Evolutionary conservation across 1,140 invertebrate species (phyloP), one percentile per base, ranked within the genome.

Genomic region (Procambarus clarkii): DNA sequence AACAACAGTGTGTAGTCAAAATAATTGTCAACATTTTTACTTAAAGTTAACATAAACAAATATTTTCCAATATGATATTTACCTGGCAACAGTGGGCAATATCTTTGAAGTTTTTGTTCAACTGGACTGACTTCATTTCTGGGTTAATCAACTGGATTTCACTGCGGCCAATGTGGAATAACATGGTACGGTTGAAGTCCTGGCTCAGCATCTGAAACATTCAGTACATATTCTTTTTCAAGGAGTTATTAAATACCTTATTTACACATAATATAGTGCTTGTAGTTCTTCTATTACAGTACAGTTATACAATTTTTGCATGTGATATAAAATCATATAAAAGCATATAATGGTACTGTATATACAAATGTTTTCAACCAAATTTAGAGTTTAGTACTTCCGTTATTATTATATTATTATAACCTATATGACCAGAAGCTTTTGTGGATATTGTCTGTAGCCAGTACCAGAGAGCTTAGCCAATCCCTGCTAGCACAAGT

Each of bases 91-190:
- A 98, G 92, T 97, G 97, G 2, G 97, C 97, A 58, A 99, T 97
- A 94, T 99, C 98, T 93, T 96, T 97, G 90, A 99, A 96, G 50
- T 97, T 96, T 93, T 98, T 97, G 94, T 98, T 97, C 3, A 99
- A 95, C 44, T 99, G 95, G 34, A 98, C 96, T 93, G 97, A 97
- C 94, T 99, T 99, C 60, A 97, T 96, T 94, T 99, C 98, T 0
- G 98, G 97, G 94, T 98, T 98, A 86, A 99, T 98, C 0, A 99
- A 95, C 78, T 97, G 96, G 46, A 99, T 95, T 94, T 99, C 98
- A 78, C 96, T 96, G 54, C 97, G 95, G n/a, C 97, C 98, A 34
- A 99, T 97, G 95, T 98, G 94, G 85, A 96, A 97, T 13, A 99
- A 95, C 98, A 99, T 99, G 2, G 98, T 98, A 45, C 98, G 96